Conservation (phyloP, 1,140 invertebrate genomes). For the Onthophagus taurus region DNA sequence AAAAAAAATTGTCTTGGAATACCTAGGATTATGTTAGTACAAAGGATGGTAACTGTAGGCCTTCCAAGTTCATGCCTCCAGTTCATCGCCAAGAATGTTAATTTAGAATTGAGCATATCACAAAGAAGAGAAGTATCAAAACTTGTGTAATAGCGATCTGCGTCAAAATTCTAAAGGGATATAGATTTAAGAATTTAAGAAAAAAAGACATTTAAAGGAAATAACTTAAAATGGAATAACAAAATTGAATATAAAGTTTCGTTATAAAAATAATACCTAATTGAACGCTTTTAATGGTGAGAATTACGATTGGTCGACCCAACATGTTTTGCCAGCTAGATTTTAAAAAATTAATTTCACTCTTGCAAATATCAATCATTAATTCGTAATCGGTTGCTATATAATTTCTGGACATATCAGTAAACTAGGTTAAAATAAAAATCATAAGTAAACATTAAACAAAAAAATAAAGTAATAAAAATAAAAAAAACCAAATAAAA, state of each 20-base stretch:
- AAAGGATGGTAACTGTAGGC: constrained; percentile 76
- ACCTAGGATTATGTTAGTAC: constrained; percentile 72
- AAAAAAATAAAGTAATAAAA: constrained; percentile 26
- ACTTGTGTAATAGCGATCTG: constrained; percentile 86
- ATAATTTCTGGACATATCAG: constrained; percentile 92
- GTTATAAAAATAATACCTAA: constrained; percentile 75
- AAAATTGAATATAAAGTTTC: background rate
- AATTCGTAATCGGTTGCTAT: constrained; percentile 93
- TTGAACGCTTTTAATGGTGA: constrained; percentile 80
- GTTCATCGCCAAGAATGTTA: constrained; percentile 87
- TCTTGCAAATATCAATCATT: constrained; percentile 94
- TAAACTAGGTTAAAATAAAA: constrained; percentile 63
- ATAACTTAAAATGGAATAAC: background rate
- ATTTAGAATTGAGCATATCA: constrained; percentile 76
- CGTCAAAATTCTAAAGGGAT: constrained; percentile 74
- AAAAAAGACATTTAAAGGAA: constrained; percentile 1
- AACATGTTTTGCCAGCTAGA: constrained; percentile 92
- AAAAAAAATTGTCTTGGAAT: too few species aligned
- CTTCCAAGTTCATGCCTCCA: constrained; percentile 87
- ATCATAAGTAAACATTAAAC: constrained; percentile 21
- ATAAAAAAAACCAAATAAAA: constrained; percentile 16
- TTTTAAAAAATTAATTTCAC: constrained; percentile 93
- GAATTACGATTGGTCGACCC: constrained; percentile 80
- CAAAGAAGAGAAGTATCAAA: constrained; percentile 81
- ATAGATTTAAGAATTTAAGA: constrained; percentile 30